Evolutionary conservation across 2,113 vertebrate genomes (phyloP), one percentile per base, ranked within the genome.

Genomic region (Corythaixoides concolor): DNA sequence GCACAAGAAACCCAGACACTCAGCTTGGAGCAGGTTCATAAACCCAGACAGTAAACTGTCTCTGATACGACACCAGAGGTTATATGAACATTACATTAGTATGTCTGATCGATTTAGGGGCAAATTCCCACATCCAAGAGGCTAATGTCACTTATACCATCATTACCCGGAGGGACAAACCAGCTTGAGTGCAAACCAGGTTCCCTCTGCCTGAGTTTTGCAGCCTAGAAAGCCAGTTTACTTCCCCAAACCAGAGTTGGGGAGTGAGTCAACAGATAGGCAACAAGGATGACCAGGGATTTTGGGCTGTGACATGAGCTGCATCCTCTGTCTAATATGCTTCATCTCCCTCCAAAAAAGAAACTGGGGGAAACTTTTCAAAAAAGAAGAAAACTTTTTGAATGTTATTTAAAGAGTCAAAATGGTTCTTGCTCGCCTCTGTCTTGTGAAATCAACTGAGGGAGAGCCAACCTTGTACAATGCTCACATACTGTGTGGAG

Each of bases 351-450:
- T 76, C 28, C n/a, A 67, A 14, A 41, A 50, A 82, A 28, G 7
- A 86, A 78, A 43, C 37, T 7, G 16, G 15, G 23, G 52, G 26
- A 15, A 62, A 80, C 33, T 18, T 56, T 47, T 32, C 9, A 33
- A 52, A 35, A 30, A 55, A 35, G 28, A 52, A 45, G 39, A 62
- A 33, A 49, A 35, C 53, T 88, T 94, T 92, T 73, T 89, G 82
- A 80, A 53, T 72, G 67, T 92, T 90, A 43, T 76, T 87, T 76
- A 47, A 92, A 75, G 92, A 92, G 41, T 58, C 58, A 41, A 50
- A 87, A 21, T 12, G 39, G 33, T 32, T 75, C 33, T 75, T 32
- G 14, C 47, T 74, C 68, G 76, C 49, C 52, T 37, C 13, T 45
- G 35, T 70, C 77, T 92, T 89, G 93, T 91, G 94, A 69, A 95